Percentiles rank a stretch among this genome's conserved stretches.
Conservation (phyloP, 2,888 invertebrate species). For the Gasteruption jaculator region DNA sequence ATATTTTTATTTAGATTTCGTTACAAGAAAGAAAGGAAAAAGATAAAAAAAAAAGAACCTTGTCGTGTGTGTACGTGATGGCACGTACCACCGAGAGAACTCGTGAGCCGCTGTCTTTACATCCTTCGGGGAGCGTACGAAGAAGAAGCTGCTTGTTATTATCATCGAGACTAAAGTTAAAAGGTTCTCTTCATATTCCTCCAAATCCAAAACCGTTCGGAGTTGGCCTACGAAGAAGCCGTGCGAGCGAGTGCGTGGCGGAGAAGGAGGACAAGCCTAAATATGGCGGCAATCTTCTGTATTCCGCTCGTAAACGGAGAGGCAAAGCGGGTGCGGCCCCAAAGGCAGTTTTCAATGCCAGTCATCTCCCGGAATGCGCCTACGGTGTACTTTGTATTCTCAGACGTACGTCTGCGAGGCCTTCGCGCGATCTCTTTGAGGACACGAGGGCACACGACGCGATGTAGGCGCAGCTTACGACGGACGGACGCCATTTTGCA, state of each 20-base stretch:
- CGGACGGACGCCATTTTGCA: slow-evolving; percentile 27
- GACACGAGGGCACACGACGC: neutral
- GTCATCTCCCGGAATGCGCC: slow-evolving; percentile 48
- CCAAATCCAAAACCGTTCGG: no score
- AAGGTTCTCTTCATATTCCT: no score
- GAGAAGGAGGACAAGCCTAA: slow-evolving; percentile 33
- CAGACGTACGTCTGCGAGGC: slow-evolving; percentile 18
- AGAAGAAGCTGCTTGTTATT: no score
- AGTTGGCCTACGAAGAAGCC: no score
- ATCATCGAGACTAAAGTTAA: no score
- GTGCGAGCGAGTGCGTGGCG: slow-evolving; percentile 18
- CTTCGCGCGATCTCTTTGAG: slow-evolving; percentile 10
- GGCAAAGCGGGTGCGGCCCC: slow-evolving; percentile 35
- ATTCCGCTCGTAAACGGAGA: slow-evolving; percentile 44
- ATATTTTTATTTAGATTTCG: slow-evolving; percentile 44
- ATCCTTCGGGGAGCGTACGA: no score
- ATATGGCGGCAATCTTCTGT: slow-evolving; percentile 50
- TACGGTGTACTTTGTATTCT: slow-evolving; percentile 45
- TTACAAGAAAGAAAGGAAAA: slow-evolving; percentile 39
- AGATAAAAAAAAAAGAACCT: no score
- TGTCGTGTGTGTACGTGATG: slow-evolving; percentile 41
- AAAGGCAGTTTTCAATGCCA: slow-evolving; percentile 47
- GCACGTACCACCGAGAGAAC: slow-evolving; percentile 34
- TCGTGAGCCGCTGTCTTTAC: no score
- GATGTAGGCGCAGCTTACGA: slow-evolving; percentile 2